phyloP scores from a whole-genome alignment of 2,113 vertebrate genomes.

The Amazona guildingii region DNA sequence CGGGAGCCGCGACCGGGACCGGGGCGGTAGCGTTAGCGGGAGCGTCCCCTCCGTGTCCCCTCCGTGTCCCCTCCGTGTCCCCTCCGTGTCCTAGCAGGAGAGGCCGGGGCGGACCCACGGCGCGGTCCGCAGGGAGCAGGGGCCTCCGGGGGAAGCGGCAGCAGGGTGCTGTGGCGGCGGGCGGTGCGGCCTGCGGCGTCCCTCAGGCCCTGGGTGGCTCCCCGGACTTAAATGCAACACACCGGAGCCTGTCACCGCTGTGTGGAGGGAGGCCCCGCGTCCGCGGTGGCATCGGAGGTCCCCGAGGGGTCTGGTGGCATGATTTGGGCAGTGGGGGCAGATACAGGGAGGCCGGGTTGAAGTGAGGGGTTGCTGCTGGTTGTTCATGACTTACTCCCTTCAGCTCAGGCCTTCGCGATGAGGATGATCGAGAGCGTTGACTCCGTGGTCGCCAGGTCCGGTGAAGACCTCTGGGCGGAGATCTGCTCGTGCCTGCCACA shows the following conservation, averaged over 20 bases:
- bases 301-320: accelerated
- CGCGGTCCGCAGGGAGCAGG: neutral
- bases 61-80: no score
- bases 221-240: neutral
- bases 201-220: neutral
- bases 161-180: no score
- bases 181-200: neutral
- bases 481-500: slow-evolving; percentile 86
- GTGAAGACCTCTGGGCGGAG: slow-evolving; percentile 90
- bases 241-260: accelerated
- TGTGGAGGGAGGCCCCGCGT: neutral
- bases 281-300: neutral
- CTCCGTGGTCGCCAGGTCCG: slow-evolving; percentile 68
- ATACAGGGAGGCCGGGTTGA: neutral
- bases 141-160: neutral
- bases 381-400: neutral
- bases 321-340: neutral
- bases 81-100: neutral
- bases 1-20: accelerated
- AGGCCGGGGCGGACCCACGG: neutral
- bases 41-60: no score
- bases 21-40: no score
- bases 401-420: slow-evolving; percentile 45
- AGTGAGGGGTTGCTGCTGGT: neutral
- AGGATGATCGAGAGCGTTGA: slow-evolving; percentile 87